phyloP scores from a whole-genome alignment of 2,888 invertebrate species.

The Altica lythri region DNA sequence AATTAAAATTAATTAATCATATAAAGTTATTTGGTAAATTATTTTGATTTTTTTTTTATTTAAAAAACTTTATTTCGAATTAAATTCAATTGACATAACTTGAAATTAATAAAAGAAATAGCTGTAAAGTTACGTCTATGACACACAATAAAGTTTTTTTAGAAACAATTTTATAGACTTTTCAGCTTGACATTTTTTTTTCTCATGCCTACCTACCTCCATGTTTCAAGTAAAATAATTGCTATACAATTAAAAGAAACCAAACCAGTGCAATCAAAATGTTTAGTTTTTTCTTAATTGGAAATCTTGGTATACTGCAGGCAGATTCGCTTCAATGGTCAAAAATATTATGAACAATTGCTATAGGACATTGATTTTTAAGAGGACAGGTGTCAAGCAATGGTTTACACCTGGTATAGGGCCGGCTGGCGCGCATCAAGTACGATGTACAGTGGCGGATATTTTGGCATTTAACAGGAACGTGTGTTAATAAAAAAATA shows the following conservation, averaged over 20 bases:
- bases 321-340: conserved; percentile 44
- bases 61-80: not conserved
- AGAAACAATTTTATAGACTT: too few species aligned
- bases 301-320: conserved; percentile 7
- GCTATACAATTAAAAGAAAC: not conserved
- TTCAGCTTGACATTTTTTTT: too few species aligned
- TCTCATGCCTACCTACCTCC: too few species aligned
- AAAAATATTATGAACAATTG: conserved; percentile 52
- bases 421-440: conserved; percentile 49
- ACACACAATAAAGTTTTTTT: too few species aligned
- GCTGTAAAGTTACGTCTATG: not conserved
- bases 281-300: conserved; percentile 5
- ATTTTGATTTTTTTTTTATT: not conserved
- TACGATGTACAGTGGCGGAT: conserved; percentile 41
- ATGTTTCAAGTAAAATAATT: not conserved
- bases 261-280: conserved; percentile 4
- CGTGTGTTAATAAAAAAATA: too few species aligned
- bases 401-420: conserved; percentile 55
- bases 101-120: not conserved
- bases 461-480: too few species aligned
- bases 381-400: conserved; percentile 54
- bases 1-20: too few species aligned
- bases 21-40: too few species aligned
- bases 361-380: conserved; percentile 56
- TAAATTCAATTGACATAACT: not conserved